phyloP scores from a whole-genome alignment of 2,888 invertebrate species.

The Orgyia antiqua region DNA sequence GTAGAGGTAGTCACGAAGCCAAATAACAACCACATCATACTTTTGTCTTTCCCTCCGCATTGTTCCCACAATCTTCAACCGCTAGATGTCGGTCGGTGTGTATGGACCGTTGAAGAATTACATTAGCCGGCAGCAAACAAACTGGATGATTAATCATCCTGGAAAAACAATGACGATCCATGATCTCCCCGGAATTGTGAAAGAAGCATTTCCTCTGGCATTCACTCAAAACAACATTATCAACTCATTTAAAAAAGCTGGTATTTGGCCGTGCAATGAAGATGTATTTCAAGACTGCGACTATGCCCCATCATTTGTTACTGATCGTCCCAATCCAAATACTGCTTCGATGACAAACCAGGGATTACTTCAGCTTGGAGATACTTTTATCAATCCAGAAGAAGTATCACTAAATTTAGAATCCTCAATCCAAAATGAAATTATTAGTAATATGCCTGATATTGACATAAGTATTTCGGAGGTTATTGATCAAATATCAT shows the following conservation, averaged over 20 bases:
- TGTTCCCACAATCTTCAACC: slow-evolving; percentile 2
- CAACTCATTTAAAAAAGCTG: slow-evolving; percentile 3
- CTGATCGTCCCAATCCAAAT: slow-evolving; percentile 1
- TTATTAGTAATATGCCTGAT: not conserved
- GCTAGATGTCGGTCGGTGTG: not conserved
- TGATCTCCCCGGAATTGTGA: slow-evolving; percentile 3
- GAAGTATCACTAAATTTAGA: not conserved
- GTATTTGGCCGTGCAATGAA: not conserved
- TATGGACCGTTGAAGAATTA: slow-evolving; percentile 3
- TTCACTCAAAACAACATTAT: slow-evolving; percentile 2
- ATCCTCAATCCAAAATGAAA: not conserved
- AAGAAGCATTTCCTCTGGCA: slow-evolving; percentile 4
- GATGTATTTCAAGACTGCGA: slow-evolving; percentile 1
- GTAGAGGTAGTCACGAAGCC: not conserved
- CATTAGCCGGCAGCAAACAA: not conserved
- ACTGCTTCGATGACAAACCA: not conserved
- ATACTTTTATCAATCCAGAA: not conserved
- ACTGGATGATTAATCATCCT: slow-evolving; percentile 2
- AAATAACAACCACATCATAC: not conserved
- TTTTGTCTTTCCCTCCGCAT: not conserved
- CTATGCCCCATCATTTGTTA: slow-evolving; percentile 3
- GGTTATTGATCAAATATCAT: not conserved
- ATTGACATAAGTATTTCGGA: not conserved
- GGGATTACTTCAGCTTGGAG: not conserved
- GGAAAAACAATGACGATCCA: slow-evolving; percentile 2